Percentiles rank a stretch among this genome's conserved stretches.
Evolutionary conservation across 53 echinoderm and acorn worm species (phyloP).

Genomic region (Holothuria leucospilota): DNA sequence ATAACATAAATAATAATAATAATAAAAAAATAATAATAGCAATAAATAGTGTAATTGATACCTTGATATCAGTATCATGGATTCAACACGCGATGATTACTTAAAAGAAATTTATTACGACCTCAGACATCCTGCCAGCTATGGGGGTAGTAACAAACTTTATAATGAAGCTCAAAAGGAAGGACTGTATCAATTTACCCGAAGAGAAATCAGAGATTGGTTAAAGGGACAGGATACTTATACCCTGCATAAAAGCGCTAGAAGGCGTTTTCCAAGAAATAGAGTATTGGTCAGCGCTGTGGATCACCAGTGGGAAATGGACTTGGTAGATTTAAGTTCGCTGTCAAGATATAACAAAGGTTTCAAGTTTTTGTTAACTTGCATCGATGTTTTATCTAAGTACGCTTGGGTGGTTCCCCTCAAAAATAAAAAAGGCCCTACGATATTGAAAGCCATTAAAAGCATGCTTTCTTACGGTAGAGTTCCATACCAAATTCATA

Average conservation of each 20-base stretch:
- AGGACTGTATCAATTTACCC: conserved; percentile 44
- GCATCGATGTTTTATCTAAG: conserved; percentile 70
- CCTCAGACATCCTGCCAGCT: conserved; percentile 37
- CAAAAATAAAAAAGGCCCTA: conserved; percentile 53
- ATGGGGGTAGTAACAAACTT: conserved; percentile 62
- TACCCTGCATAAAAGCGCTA: conserved; percentile 54
- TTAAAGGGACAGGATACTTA: conserved; percentile 50
- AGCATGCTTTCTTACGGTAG: not conserved
- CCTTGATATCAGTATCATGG: no score
- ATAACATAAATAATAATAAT: no score
- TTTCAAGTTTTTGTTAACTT: conserved; percentile 61
- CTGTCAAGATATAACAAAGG: conserved; percentile 45
- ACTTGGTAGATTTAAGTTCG: conserved; percentile 56
- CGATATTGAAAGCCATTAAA: not conserved
- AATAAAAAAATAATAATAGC: no score
- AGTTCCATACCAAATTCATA: no score
- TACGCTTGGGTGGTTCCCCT: conserved; percentile 65
- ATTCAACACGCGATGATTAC: not conserved
- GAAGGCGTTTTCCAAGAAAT: conserved; percentile 54
- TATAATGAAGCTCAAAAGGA: conserved; percentile 60
- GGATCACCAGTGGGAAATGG: conserved; percentile 59
- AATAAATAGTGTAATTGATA: no score
- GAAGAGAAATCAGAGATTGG: conserved; percentile 52
- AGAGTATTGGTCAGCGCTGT: conserved; percentile 37
- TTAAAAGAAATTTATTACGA: conserved; percentile 49